These are phyloP conservation scores for Hymenopus coronatus DNA, from an alignment of 2,888 invertebrate genomes.

Conservation along the genomic window DNA sequence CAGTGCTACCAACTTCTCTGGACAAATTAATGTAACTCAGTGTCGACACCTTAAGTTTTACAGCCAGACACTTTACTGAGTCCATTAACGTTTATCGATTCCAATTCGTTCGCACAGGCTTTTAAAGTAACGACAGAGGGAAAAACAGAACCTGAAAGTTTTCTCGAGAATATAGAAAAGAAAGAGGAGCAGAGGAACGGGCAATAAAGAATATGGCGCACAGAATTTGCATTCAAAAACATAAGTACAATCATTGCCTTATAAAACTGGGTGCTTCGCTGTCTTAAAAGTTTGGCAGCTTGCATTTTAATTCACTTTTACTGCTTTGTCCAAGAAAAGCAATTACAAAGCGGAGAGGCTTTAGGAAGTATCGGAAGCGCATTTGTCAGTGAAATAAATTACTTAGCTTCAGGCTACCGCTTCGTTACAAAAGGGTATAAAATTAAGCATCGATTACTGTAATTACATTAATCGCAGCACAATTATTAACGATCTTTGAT, in stretches of 20 bases:
- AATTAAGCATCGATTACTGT: no score
- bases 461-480: no score
- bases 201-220: not conserved
- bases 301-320: no score
- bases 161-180: slow-evolving; percentile 5
- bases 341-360: no score
- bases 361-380: no score
- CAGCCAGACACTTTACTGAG: slow-evolving; percentile 14
- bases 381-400: no score
- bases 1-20: not conserved
- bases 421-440: no score
- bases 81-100: slow-evolving; percentile 25
- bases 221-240: slow-evolving; percentile 18
- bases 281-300: no score
- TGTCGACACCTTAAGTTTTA: slow-evolving; percentile 8
- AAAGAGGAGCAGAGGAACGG: not conserved
- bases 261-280: not conserved
- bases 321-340: no score
- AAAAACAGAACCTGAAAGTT: not conserved
- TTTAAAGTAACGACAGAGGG: slow-evolving; percentile 14
- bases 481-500: no score
- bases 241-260: not conserved
- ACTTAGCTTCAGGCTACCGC: no score
- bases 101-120: slow-evolving; percentile 14
- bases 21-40: slow-evolving; percentile 16